Conservation (phyloP, 92 coral and sea anemone genomes). For the Hydrozoanthus gracilis region DNA sequence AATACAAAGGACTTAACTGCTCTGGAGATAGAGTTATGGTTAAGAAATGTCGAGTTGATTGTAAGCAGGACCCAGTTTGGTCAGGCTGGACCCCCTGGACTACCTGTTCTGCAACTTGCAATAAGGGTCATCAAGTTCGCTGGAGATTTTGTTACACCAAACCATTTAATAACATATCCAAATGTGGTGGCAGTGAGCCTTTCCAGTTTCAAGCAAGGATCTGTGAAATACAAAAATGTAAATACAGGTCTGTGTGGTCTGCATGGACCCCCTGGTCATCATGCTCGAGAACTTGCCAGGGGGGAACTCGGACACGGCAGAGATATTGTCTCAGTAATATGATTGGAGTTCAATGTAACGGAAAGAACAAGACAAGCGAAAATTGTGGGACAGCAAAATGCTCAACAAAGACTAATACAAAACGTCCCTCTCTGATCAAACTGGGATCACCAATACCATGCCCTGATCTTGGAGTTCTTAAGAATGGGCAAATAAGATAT, state of each 20-base stretch:
- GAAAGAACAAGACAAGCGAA: constrained; percentile 62
- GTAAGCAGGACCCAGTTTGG: constrained; percentile 62
- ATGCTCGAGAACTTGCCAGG: constrained; percentile 82
- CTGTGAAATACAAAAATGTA: constrained; percentile 76
- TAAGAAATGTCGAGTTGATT: constrained; percentile 53
- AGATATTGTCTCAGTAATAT: constrained; percentile 75
- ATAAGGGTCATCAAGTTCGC: constrained; percentile 83
- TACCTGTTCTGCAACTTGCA: constrained; percentile 79
- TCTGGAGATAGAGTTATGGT: constrained; percentile 57
- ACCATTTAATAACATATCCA: constrained; percentile 42
- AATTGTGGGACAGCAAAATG: constrained; percentile 65
- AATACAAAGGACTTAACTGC: constrained; percentile 45
- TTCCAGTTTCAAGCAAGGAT: constrained; percentile 64
- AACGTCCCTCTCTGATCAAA: constrained; percentile 64
- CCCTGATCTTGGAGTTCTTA: constrained; percentile 82
- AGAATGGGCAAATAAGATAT: constrained; percentile 73
- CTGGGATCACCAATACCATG: constrained; percentile 72
- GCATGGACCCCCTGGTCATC: constrained; percentile 89
- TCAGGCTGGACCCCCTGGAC: constrained; percentile 80
- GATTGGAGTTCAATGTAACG: constrained; percentile 78
- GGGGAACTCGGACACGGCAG: constrained; percentile 74
- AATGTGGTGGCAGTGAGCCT: constrained; percentile 63
- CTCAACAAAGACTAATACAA: constrained; percentile 56
- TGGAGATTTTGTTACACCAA: constrained; percentile 75
- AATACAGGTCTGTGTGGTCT: constrained; percentile 79